phyloP scores from a whole-genome alignment of 2,888 invertebrate genomes.

The Rotaria sp. region DNA sequence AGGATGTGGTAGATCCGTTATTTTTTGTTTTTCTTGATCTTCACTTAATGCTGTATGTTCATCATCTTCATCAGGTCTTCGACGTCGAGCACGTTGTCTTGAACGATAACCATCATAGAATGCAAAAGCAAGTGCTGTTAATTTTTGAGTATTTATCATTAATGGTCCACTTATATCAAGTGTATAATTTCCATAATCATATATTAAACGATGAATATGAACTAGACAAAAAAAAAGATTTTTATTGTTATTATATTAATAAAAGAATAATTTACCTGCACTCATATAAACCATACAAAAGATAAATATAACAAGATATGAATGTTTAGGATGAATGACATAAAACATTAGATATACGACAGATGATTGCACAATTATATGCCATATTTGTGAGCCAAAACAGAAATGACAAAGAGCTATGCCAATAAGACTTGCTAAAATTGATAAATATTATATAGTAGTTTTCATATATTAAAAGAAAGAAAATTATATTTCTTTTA shows the following conservation, averaged over 20 bases:
- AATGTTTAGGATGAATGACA: neutral
- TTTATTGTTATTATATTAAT: conserved; percentile 31
- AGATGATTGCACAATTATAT: conserved; percentile 71
- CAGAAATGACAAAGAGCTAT: conserved; percentile 37
- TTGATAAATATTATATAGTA: neutral
- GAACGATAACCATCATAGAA: conserved; percentile 45
- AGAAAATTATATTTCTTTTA: too few species aligned
- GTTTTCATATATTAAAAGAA: too few species aligned
- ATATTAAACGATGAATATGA: conserved; percentile 78
- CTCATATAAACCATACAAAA: conserved; percentile 53
- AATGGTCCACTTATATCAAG: conserved; percentile 71
- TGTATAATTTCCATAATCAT: conserved; percentile 77
- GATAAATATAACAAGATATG: conserved; percentile 66
- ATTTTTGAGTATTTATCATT: conserved; percentile 48
- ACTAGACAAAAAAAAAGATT: conserved; percentile 49
- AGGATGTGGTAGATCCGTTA: conserved; percentile 67
- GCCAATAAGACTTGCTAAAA: conserved; percentile 22
- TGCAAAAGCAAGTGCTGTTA: conserved; percentile 49
- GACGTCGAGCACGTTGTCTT: conserved; percentile 42
- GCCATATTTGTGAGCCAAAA: conserved; percentile 64
- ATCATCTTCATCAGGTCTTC: conserved; percentile 41
- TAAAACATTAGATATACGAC: conserved; percentile 64
- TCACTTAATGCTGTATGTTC: conserved; percentile 42
- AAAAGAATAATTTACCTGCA: neutral
- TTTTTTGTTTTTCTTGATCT: conserved; percentile 45